These are phyloP conservation scores for Pyrrhia umbra DNA, from an alignment of 2,888 invertebrate genomes.

Conservation along the genomic window DNA sequence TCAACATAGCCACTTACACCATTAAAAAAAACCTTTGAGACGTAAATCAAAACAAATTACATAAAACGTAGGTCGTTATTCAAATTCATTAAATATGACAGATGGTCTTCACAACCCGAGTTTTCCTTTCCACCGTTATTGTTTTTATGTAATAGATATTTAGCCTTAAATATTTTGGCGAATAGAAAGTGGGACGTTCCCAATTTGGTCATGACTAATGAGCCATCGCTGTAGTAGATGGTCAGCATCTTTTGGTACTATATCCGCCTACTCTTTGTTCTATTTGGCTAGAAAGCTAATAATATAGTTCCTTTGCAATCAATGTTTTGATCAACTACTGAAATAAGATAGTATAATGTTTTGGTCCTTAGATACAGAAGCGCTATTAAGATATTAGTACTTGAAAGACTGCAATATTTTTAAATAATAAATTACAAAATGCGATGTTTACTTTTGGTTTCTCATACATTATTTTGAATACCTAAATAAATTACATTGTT, in stretches of 20 bases:
- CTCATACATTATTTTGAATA: no score
- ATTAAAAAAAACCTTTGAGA: neutral
- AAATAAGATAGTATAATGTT: no score
- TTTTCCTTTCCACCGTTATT: conserved; percentile 33
- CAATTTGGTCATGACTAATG: conserved; percentile 43
- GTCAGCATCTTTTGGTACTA: conserved; percentile 36
- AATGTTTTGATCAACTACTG: no score
- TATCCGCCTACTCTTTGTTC: conserved; percentile 27
- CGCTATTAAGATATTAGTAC: neutral
- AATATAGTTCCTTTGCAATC: no score
- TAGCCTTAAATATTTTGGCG: conserved; percentile 34
- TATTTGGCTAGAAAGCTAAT: neutral
- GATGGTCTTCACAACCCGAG: conserved; percentile 29
- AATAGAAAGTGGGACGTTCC: conserved; percentile 51
- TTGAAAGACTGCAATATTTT: neutral
- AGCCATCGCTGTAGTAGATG: conserved; percentile 29
- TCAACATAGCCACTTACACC: neutral
- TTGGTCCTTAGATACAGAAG: neutral
- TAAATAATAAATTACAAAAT: neutral
- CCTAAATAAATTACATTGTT: no score
- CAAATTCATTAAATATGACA: conserved; percentile 46
- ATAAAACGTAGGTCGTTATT: conserved; percentile 11
- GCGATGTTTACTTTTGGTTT: no score
- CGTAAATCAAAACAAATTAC: conserved; percentile 12
- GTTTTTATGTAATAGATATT: conserved; percentile 51